Conservation (phyloP, 2,797 vertebrate genomes). For the Epinephelus coioides region DNA sequence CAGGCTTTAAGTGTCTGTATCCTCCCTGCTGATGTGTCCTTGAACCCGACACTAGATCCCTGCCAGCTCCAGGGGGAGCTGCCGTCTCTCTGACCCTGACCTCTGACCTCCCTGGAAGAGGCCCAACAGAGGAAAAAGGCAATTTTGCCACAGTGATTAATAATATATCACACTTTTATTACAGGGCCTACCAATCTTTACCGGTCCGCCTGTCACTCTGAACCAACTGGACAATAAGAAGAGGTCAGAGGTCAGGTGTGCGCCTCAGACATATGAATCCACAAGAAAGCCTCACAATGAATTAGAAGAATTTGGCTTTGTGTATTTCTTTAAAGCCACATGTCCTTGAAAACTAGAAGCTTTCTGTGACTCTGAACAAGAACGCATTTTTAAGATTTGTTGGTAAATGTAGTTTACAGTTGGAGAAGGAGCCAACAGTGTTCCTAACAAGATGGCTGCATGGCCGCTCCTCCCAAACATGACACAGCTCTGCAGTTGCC, state of each 20-base stretch:
- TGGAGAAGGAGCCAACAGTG: no score
- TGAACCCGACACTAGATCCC: slow-evolving; percentile 59
- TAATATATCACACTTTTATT: slow-evolving; percentile 66
- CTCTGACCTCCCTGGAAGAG: slow-evolving; percentile 38
- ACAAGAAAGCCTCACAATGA: slow-evolving; percentile 4
- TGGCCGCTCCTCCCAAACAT: no score
- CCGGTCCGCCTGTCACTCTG: slow-evolving; percentile 11
- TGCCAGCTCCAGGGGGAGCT: slow-evolving; percentile 15
- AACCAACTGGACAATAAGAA: slow-evolving; percentile 23
- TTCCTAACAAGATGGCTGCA: no score
- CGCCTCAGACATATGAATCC: not conserved
- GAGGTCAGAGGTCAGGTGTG: slow-evolving; percentile 39
- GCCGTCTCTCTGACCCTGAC: slow-evolving; percentile 49
- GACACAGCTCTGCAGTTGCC: no score
- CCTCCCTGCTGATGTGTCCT: slow-evolving; percentile 36
- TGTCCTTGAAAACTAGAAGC: no score
- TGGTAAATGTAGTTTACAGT: no score
- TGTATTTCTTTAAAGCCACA: not conserved
- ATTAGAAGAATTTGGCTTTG: not conserved
- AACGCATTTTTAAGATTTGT: no score
- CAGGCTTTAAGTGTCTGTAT: not conserved
- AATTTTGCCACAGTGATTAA: slow-evolving; percentile 44
- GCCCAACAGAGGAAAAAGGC: slow-evolving; percentile 12
- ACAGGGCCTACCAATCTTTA: slow-evolving; percentile 7
- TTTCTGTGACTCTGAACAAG: no score